These are phyloP conservation scores for Phaethornis superciliosus DNA, from an alignment of 2,113 vertebrate species.

Conservation along the genomic window DNA sequence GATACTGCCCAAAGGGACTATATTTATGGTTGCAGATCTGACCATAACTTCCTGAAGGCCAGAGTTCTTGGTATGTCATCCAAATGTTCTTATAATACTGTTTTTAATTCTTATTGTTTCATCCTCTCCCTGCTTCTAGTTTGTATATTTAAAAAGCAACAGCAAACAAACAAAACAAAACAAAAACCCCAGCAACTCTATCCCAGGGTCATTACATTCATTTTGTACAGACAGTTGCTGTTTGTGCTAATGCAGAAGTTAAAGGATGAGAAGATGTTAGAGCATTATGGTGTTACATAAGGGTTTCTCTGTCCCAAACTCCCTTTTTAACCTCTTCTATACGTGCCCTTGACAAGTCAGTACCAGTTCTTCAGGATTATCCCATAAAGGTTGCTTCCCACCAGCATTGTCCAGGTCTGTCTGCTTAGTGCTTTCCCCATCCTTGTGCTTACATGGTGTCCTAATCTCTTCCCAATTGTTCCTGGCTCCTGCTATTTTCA, in stretches of 20 bases:
- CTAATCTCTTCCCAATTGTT: background rate
- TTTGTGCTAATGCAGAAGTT: background rate
- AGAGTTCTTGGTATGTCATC: background rate
- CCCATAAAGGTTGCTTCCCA: background rate
- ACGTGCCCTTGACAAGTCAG: background rate
- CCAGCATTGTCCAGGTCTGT: background rate
- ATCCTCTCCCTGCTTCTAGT: background rate
- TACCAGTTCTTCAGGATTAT: background rate
- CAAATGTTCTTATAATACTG: background rate
- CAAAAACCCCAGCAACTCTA: background rate
- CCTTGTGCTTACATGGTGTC: background rate
- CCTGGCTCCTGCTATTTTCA: background rate
- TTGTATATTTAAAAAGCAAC: background rate
- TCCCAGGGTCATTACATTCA: background rate
- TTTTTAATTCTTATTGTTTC: background rate
- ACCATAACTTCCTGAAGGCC: background rate
- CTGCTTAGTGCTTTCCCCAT: background rate
- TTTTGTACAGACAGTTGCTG: background rate
- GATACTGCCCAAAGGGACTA: background rate
- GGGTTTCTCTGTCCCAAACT: background rate
- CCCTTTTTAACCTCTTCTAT: background rate
- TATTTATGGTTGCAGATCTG: background rate
- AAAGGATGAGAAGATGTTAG: background rate
- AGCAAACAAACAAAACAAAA: background rate
- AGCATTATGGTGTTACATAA: background rate